Base-by-base conservation (phyloP, 2,888 invertebrate genomes). In the Ormyrus thymus region DNA sequence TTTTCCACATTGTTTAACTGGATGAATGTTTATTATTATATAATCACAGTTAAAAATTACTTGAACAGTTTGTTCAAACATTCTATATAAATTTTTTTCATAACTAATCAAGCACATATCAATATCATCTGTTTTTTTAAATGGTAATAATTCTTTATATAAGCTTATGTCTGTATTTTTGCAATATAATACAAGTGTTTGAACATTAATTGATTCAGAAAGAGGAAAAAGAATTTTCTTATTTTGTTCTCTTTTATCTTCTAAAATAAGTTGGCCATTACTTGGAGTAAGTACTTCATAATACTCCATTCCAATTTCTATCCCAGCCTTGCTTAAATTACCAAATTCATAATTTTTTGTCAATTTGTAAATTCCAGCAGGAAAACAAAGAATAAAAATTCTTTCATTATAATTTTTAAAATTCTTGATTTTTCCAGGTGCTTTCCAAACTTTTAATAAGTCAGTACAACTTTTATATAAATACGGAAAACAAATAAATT, bases 351-450 rank as follows among this genome's bases (percentile, higher is more conserved):
- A 62, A 6, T 83, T 81, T 7, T 83, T 81, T 5, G 84, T 83
- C 4, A 89, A 55, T 81, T 89, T 88, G 51, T 87, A 88, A 62
- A 85, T 77, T 10, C 89, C 89, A 13, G 65, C 59, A 0, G 89
- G 88, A 7, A 59, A 58, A 73, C 88, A 88, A 10, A 87, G 74
- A 6, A 88, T 50, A 69, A 87, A 90, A 43, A 86, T 81, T 79
- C 89, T 83, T 29, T 83, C 81, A 7, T 70, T 68, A 59, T 85
- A 86, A 59, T 82, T 83, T 56, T 83, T 84, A 55, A 89, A 76
- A 5, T 79, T 82, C 76, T 83, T 86, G 45, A 90, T 84, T 5
- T 79, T 29, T 7, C 66, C 79, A 2, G 89, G 89, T 6, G 86
- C 82, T 15, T 65, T 80, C 9, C 85, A 59, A 72, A 82, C 76